Conservation (phyloP, 2,888 invertebrate genomes). For the Thymelicus lineola region DNA sequence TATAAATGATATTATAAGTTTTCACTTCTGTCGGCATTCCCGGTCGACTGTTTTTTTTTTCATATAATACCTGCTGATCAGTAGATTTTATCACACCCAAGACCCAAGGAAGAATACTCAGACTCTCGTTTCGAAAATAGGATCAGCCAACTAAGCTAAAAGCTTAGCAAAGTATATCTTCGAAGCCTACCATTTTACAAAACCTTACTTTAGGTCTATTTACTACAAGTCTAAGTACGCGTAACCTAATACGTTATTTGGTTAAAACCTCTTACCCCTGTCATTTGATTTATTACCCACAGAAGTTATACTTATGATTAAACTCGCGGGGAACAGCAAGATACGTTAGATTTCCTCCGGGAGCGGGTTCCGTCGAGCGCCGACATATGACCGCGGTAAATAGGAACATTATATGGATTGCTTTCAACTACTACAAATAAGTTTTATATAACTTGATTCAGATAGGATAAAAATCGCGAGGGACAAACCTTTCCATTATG, state of each 20-base stretch:
- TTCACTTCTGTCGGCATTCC: no score
- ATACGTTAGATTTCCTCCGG: slow-evolving; percentile 41
- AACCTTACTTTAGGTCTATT: background rate
- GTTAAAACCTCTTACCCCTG: slow-evolving; percentile 4
- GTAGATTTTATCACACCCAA: no score
- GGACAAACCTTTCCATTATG: background rate
- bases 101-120: no score
- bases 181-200: no score
- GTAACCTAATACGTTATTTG: slow-evolving; percentile 1
- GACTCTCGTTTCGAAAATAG: no score
- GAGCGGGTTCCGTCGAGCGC: slow-evolving; percentile 27
- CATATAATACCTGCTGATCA: no score
- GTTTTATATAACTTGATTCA: background rate
- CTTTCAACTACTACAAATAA: slow-evolving; percentile 7
- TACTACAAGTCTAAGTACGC: background rate
- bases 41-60: no score
- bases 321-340: slow-evolving; percentile 36
- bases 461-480: slow-evolving; percentile 5
- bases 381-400: slow-evolving; percentile 22
- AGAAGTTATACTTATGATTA: slow-evolving; percentile 33
- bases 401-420: slow-evolving; percentile 12
- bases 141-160: no score
- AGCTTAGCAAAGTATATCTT: no score
- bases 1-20: no score
- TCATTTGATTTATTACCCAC: slow-evolving; percentile 25